Base-by-base conservation (phyloP, 2,888 invertebrate genomes). In the Dicycla oo region DNA sequence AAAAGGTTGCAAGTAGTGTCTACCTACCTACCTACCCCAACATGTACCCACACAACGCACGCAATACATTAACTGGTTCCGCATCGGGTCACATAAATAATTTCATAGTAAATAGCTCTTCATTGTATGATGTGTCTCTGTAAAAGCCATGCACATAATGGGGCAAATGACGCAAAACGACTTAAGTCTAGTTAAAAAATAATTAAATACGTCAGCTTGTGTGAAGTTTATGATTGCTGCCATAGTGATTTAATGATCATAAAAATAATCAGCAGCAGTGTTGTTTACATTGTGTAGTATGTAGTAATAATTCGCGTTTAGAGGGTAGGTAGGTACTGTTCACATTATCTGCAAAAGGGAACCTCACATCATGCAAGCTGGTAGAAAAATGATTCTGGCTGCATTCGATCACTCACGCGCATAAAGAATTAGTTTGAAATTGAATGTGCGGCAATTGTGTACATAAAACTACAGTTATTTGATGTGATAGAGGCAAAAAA, bases 31-130 rank as follows among this genome's bases (percentile, higher is more conserved):
- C 30, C 30, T 34, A 6, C 34, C 10, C 7, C 40, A 53, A 56
- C 54, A 6, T n/a, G 23, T 38, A 38, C 30, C 61, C 13, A 30
- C 30, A 64, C 13, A 30, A 20, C 13, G 13, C 26, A n/a, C 45
- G 63, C 40, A 62, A 69, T 43, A 63, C 45, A 58, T 68, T 53
- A 62, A 62, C 49, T 64, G 26, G 66, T 76, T 79, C 70, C 70
- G 66, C 77, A 67, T 76, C 47, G 15, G 34, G 57, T 47, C 45
- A 63, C 69, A 75, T 49, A 60, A 11, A 67, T 70, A 54, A 56
- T 80, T 54, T 47, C 30, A 20, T 38, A 47, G 30, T 20, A 53
- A 69, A 69, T 49, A 47, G 10, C 62, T 63, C 43, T 49, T 30
- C 20, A 56, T 58, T 63, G 26, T 81, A 26, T n/a, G 38, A 57